Conservation (phyloP, 2,113 vertebrate species). For the Leucopternis melanops region DNA sequence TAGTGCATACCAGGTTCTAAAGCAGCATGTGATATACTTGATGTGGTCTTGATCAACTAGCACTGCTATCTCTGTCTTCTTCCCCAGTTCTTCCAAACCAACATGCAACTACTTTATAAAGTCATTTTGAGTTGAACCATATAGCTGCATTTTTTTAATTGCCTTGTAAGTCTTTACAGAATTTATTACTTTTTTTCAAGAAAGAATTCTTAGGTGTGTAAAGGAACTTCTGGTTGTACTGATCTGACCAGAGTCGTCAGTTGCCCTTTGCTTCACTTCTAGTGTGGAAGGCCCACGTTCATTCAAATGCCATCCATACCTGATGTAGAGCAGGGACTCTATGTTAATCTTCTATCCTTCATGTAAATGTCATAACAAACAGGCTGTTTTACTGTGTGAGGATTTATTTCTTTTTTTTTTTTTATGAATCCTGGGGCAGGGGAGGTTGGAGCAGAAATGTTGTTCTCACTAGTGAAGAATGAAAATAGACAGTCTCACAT, state of each 20-base stretch:
- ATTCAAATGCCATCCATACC: background rate
- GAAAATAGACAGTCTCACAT: background rate
- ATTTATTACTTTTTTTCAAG: background rate
- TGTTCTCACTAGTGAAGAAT: background rate
- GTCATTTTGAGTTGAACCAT: background rate
- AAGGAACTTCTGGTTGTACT: background rate
- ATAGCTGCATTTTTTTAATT: background rate
- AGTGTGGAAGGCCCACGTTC: background rate
- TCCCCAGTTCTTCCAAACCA: background rate
- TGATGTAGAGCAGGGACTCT: background rate
- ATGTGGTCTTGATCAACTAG: background rate
- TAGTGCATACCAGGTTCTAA: background rate
- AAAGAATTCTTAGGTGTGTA: background rate
- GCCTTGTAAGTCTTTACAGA: background rate
- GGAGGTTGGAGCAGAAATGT: too few species aligned
- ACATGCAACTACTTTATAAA: background rate
- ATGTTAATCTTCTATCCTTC: background rate
- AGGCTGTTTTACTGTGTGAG: background rate
- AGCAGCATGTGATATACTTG: background rate
- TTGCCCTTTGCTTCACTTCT: background rate
- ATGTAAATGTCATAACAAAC: background rate
- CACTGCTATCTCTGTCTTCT: rapidly evolving
- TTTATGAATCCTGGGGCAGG: background rate
- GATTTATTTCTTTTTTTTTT: background rate
- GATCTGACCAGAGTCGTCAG: background rate